A percentile compares a stretch with the other conserved stretches of the same genome.
These are phyloP conservation scores for Siniperca obscura DNA, from an alignment of 2,797 vertebrate genomes.

Conservation along the genomic window DNA sequence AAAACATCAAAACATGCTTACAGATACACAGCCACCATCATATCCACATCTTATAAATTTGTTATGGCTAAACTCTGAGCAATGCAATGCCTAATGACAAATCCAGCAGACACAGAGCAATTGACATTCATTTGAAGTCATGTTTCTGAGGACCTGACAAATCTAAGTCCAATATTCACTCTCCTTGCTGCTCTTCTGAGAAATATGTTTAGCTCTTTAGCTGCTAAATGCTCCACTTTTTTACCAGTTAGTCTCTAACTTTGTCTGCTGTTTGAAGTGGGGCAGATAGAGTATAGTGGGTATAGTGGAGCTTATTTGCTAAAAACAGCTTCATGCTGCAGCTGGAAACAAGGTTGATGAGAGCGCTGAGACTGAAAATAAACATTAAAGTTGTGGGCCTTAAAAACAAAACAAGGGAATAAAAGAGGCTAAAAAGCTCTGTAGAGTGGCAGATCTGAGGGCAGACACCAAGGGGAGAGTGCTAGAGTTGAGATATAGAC, in stretches of 20 bases:
- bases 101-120: neutral
- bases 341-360: neutral
- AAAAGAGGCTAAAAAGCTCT: neutral
- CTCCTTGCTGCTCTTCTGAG: neutral
- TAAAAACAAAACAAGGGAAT: neutral
- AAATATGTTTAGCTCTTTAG: neutral
- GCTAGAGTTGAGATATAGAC: too few relatives aligned
- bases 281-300: too few relatives aligned
- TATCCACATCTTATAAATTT: neutral
- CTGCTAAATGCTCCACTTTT: neutral
- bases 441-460: too few relatives aligned
- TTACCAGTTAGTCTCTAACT: too few relatives aligned
- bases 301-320: too few relatives aligned
- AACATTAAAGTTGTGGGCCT: neutral
- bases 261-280: too few relatives aligned
- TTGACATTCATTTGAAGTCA: neutral
- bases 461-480: too few relatives aligned
- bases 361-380: neutral
- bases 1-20: neutral
- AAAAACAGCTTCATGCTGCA: too few relatives aligned
- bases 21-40: neutral
- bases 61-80: neutral
- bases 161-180: neutral
- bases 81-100: neutral
- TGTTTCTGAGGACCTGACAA: neutral